Base-by-base conservation (phyloP, 2,797 vertebrate genomes). In the Melanotaenia parkinsoni region DNA sequence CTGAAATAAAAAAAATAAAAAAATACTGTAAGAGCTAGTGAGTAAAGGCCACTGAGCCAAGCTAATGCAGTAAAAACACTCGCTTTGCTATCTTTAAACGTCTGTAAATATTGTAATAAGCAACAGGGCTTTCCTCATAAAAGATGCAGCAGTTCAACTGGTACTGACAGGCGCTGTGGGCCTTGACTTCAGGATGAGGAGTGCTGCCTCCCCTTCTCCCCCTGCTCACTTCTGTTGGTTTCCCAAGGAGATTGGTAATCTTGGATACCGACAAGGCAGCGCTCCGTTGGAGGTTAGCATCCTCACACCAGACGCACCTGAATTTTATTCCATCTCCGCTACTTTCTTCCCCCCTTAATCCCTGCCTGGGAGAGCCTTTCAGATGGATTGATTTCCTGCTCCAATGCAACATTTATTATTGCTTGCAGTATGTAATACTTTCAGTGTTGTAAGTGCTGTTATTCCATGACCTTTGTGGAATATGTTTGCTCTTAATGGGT, bases 21-120 rank as follows among this genome's bases (percentile, higher is more conserved):
- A 79, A 79, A 85, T 58, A 79, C 67, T 69, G 80, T 82, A 79
- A 76, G 80, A 76, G 77, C 70, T 45, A 58, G 75, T 78, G 79
- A 92, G 86, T 9, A 75, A 89, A 86, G 85, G 86, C 86, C 89
- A 89, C 81, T 71, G 77, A 76, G 80, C 77, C 88, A 80, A 70
- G 67, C 85, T 87, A 90, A 90, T 84, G 85, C 84, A 84, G 88
- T 86, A 86, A 88, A 83, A 89, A 84, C 81, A 83, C 83, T 85
- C 37, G 11, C 83, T 81, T 86, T 35, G 70, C 86, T 88, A 91
- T 91, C 86, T 85, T 87, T 88, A 90, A 88, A 90, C 81, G 82
- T 91, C 88, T 91, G 92, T 94, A 94, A 94, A 93, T 93, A 93
- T 92, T 93, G 87, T 92, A 93, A 93, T 93, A 92, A 91, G 87